These are phyloP conservation scores for Ceratotherium simum DNA, from an alignment of 2,113 vertebrate species.

Conservation along the genomic window DNA sequence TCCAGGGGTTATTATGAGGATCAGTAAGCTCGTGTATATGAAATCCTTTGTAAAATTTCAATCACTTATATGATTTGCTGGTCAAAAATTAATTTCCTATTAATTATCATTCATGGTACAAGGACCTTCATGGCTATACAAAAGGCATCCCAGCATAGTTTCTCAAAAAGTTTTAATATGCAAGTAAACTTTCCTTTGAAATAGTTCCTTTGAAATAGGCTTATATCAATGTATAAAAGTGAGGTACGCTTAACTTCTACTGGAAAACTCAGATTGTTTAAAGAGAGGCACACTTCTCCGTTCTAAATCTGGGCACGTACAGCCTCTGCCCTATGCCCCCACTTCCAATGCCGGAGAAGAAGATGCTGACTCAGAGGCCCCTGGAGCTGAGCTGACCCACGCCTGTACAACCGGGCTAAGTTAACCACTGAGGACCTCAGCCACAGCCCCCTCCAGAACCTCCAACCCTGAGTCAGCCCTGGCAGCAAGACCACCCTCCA, in stretches of 20 bases:
- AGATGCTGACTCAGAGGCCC: too few relatives aligned
- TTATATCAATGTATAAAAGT: background rate
- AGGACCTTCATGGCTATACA: background rate
- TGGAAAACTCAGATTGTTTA: background rate
- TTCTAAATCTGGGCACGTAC: background rate
- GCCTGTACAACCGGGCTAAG: background rate
- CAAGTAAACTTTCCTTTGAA: background rate
- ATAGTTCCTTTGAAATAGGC: background rate
- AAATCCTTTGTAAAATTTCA: background rate
- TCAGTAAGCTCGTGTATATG: background rate
- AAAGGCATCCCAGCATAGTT: background rate
- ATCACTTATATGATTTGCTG: background rate
- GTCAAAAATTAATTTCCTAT: constrained; percentile 40
- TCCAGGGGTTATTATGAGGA: background rate
- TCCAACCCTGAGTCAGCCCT: background rate
- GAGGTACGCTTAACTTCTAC: background rate
- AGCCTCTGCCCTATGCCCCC: fast-evolving
- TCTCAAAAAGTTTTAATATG: background rate
- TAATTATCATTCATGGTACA: background rate
- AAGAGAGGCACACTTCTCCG: background rate
- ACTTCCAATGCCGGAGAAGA: background rate
- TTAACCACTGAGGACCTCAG: background rate
- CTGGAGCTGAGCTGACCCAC: background rate
- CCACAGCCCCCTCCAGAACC: background rate
- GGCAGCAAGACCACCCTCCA: background rate